Evolutionary conservation across 1,140 invertebrate species (phyloP).

Genomic region (Prorops nasuta): DNA sequence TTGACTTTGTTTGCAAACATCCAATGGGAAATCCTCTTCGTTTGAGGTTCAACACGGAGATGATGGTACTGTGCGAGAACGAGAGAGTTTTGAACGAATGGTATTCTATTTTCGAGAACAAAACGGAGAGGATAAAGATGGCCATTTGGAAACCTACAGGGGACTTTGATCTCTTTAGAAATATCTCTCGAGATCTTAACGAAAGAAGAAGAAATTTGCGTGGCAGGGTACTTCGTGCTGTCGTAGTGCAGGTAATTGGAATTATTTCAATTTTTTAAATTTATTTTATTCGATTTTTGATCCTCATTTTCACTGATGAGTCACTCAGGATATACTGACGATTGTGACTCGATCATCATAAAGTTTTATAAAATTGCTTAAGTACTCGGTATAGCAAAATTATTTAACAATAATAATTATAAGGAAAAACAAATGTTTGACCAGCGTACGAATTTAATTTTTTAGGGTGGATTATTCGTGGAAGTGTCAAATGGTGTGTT

Average conservation of each 20-base stretch:
- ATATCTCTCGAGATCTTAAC: background rate
- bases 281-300: background rate
- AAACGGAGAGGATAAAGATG: conserved; percentile 1
- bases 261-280: background rate
- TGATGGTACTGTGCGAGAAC: conserved; percentile 28
- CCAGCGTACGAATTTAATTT: background rate
- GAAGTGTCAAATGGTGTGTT: background rate
- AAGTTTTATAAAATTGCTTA: no score
- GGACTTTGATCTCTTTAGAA: background rate
- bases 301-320: no score
- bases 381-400: no score
- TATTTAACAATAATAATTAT: no score
- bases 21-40: conserved; percentile 21
- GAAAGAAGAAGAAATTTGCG: conserved; percentile 16
- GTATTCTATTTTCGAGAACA: conserved; percentile 16
- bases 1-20: conserved; percentile 13
- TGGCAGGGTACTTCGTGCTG: conserved; percentile 14
- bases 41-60: conserved; percentile 24
- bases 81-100: conserved; percentile 20
- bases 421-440: background rate
- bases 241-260: conserved; percentile 12
- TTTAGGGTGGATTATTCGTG: background rate
- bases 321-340: no score
- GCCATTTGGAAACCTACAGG: background rate
- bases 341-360: no score